Percentiles rank a stretch among this genome's conserved stretches.
Evolutionary conservation across 2,888 invertebrate species (phyloP).

Genomic region (Andrena marginata): DNA sequence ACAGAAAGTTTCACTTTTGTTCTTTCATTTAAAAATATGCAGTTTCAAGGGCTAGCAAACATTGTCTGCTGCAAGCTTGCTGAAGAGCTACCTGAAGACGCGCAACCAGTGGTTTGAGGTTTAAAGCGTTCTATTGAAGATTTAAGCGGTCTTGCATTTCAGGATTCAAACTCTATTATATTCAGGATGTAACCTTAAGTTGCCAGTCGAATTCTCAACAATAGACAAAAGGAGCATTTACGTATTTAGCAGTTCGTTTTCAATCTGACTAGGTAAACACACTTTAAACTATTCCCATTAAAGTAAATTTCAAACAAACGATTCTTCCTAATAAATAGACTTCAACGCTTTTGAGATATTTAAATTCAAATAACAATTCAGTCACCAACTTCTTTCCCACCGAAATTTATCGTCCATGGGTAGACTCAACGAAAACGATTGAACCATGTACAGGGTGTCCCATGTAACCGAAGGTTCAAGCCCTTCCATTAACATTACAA

Average conservation of each 20-base stretch:
- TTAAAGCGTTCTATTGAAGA: neutral
- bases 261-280: neutral
- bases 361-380: too few species aligned
- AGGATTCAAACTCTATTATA: neutral
- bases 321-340: neutral
- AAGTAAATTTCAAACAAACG: neutral
- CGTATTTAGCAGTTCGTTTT: neutral
- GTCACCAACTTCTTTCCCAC: too few species aligned
- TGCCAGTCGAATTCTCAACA: neutral
- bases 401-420: too few species aligned
- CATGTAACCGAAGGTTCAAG: too few species aligned
- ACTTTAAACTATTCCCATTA: constrained; percentile 13
- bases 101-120: constrained; percentile 12
- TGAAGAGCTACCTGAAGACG: neutral
- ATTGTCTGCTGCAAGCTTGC: neutral
- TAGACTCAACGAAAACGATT: too few species aligned
- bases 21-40: neutral
- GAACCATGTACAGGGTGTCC: too few species aligned
- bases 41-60: neutral
- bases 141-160: neutral
- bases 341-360: too few species aligned
- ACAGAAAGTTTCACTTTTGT: neutral
- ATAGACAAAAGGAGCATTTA: too few species aligned
- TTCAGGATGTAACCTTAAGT: neutral
- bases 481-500: too few species aligned